phyloP scores from a whole-genome alignment of 2,888 invertebrate species.

The Hoplodrina ambigua region DNA sequence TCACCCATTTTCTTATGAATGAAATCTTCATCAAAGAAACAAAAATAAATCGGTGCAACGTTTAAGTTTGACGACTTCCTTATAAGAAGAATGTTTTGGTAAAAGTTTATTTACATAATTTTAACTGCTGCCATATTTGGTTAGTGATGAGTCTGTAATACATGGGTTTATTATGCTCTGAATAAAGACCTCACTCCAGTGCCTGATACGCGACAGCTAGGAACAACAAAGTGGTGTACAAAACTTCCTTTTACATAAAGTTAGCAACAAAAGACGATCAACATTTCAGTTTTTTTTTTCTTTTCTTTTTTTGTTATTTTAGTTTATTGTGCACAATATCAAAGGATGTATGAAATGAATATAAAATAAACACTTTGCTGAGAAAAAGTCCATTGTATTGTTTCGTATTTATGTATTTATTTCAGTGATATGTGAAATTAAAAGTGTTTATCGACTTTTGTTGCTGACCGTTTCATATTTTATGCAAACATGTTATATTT shows the following conservation, averaged over 20 bases:
- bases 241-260: too few species aligned
- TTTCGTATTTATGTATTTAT: too few species aligned
- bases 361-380: too few species aligned
- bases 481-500: not conserved
- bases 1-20: conserved; percentile 17
- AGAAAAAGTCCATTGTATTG: too few species aligned
- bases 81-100: conserved; percentile 50
- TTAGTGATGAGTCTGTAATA: conserved; percentile 28
- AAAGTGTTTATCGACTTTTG: too few species aligned
- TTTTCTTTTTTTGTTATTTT: too few species aligned
- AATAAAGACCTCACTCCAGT: conserved; percentile 4
- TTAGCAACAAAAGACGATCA: too few species aligned
- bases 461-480: too few species aligned
- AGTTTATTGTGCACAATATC: too few species aligned
- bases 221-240: not conserved
- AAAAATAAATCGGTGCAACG: conserved; percentile 48
- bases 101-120: conserved; percentile 63
- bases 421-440: too few species aligned
- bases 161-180: conserved; percentile 25
- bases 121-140: conserved; percentile 56
- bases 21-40: conserved; percentile 58
- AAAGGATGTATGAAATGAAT: too few species aligned
- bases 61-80: conserved; percentile 66
- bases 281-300: too few species aligned
- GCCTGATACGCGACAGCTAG: not conserved